A percentile compares a stretch with the other conserved stretches of the same genome.
phyloP scores from a whole-genome alignment of 2,113 vertebrate genomes.

The Anguilla rostrata region DNA sequence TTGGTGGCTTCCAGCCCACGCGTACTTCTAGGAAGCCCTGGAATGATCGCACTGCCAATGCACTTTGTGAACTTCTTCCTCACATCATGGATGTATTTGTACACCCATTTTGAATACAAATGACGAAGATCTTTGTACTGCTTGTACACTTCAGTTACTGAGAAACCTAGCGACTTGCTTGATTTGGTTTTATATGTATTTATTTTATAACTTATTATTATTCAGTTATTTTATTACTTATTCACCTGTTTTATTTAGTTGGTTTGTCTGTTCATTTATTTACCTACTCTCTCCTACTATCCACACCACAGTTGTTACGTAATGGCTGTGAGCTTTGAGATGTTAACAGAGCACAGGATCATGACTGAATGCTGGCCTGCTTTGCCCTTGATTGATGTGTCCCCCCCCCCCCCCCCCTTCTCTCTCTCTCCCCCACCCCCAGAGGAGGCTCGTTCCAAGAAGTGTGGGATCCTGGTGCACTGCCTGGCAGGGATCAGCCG shows the following conservation, averaged over 20 bases:
- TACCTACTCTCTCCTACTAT: background rate
- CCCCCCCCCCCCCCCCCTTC: constrained; percentile 29
- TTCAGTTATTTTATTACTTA: no score
- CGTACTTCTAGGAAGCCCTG: no score
- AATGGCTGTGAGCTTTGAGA: background rate
- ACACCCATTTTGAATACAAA: background rate
- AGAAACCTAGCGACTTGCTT: no score
- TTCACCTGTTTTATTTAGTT: no score
- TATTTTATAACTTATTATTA: no score
- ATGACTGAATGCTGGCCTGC: background rate
- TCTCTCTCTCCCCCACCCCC: constrained; percentile 28
- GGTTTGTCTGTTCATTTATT: no score
- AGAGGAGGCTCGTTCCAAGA: constrained; percentile 97
- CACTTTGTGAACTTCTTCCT: background rate
- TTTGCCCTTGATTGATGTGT: background rate
- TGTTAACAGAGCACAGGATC: background rate
- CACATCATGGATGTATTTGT: background rate
- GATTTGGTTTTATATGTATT: no score
- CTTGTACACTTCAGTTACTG: background rate
- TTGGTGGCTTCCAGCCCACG: no score
- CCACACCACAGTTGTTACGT: background rate
- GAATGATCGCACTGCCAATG: no score
- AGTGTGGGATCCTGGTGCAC: constrained; percentile 97
- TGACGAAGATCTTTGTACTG: background rate
- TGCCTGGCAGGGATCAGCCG: constrained; percentile 97